Evolutionary conservation across 1,140 invertebrate genomes (phyloP), one percentile per base, ranked within the genome.

Genomic region (Charaxes varanes): DNA sequence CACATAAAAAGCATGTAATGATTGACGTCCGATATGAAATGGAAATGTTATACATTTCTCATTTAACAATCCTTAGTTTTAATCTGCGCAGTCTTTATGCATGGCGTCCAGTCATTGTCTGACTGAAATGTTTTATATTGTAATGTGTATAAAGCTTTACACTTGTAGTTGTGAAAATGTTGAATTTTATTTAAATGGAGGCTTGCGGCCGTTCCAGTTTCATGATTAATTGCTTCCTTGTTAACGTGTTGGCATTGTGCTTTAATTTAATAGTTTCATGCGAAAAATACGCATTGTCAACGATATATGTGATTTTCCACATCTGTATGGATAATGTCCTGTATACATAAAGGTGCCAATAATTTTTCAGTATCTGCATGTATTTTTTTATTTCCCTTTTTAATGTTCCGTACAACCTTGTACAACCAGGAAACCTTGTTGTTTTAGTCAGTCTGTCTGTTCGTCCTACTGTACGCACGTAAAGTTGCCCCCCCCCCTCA

Each of bases 1-100:
- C 71, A 79, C 79, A 83, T 83, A 83, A 83, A 83, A 83, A 80
- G 63, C 79, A 83, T n/a, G n/a, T n/a, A n/a, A n/a, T n/a, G n/a
- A n/a, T n/a, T n/a, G n/a, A n/a, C n/a, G n/a, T n/a, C n/a, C n/a
- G n/a, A n/a, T n/a, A n/a, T n/a, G n/a, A n/a, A n/a, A n/a, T n/a
- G n/a, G n/a, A n/a, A n/a, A n/a, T n/a, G n/a, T n/a, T n/a, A n/a
- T n/a, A n/a, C n/a, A n/a, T n/a, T n/a, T n/a, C n/a, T n/a, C n/a
- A n/a, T n/a, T n/a, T 16, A n/a, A 15, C 15, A 30, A n/a, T 30
- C 27, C 8, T 30, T 30, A 15, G 27, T 16, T 17, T 17, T 4
- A n/a, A 8, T 17, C 8, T 8, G 13, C 15, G 11, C 15, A 18
- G 15, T 6, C 11, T 1, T 2, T 16, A 31, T 16, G 28, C 28